Evolutionary conservation across 2,797 vertebrate species (phyloP).

Genomic region (Poecile montanus): DNA sequence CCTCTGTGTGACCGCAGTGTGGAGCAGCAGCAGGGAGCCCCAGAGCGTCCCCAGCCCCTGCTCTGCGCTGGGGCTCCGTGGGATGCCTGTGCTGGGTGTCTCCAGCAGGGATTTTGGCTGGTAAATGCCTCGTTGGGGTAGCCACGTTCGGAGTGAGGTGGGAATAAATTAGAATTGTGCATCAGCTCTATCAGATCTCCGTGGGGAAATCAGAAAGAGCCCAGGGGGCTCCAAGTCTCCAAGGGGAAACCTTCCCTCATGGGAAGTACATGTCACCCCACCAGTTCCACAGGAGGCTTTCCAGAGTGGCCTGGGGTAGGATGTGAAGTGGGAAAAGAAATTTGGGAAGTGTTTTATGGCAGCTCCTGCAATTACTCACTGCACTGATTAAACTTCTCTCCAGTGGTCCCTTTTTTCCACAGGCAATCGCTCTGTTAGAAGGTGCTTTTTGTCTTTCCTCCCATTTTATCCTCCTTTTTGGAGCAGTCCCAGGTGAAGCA

Average conservation of each 20-base stretch:
- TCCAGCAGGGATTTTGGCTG: background rate
- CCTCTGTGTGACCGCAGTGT: background rate
- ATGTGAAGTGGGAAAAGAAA: background rate
- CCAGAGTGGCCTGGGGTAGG: background rate
- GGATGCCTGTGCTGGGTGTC: rapidly evolving
- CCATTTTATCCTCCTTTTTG: background rate
- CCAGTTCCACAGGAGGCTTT: background rate
- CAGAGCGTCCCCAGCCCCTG: background rate
- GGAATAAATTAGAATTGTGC: background rate
- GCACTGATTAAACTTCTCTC: background rate
- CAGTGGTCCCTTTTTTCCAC: background rate
- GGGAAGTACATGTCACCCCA: background rate
- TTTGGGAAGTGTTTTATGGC: background rate
- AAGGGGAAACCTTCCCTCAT: background rate
- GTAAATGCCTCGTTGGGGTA: background rate
- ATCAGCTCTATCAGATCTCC: background rate
- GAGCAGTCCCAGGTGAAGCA: background rate
- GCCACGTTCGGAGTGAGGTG: background rate
- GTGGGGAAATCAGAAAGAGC: background rate
- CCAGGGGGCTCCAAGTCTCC: background rate
- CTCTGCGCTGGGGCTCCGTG: rapidly evolving
- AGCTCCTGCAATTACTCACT: background rate
- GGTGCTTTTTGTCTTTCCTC: background rate
- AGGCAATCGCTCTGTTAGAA: background rate
- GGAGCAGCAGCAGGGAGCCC: background rate